phyloP scores from a whole-genome alignment of 2,888 invertebrate species.

The Sepiola atlantica region DNA sequence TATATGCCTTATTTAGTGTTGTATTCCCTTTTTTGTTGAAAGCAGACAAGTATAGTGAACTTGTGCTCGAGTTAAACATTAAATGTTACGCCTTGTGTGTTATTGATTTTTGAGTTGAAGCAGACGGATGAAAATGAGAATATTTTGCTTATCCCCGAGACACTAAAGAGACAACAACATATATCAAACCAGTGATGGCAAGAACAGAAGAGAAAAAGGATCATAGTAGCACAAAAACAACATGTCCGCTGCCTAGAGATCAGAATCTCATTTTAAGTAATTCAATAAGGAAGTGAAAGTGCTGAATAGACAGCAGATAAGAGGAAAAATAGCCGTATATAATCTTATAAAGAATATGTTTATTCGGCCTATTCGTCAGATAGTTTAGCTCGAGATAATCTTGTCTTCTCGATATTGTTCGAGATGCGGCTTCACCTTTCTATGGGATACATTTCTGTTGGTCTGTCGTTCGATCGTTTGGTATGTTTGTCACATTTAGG shows the following conservation, averaged over 20 bases:
- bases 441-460: background rate
- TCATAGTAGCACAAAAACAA: background rate
- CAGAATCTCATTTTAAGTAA: background rate
- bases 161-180: background rate
- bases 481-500: no score
- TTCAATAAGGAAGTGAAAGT: background rate
- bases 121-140: background rate
- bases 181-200: background rate
- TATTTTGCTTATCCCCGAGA: background rate
- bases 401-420: background rate
- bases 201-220: background rate
- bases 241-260: background rate
- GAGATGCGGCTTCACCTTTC: background rate
- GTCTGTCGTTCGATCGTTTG: no score
- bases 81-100: background rate
- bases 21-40: background rate
- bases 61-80: background rate
- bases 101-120: background rate
- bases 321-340: background rate
- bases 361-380: background rate
- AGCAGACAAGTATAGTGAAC: no score
- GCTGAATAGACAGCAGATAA: background rate
- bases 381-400: background rate
- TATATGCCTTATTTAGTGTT: background rate
- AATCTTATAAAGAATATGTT: background rate